Evolutionary conservation across 2,888 invertebrate genomes (phyloP).

Genomic region (Noctua comes): DNA sequence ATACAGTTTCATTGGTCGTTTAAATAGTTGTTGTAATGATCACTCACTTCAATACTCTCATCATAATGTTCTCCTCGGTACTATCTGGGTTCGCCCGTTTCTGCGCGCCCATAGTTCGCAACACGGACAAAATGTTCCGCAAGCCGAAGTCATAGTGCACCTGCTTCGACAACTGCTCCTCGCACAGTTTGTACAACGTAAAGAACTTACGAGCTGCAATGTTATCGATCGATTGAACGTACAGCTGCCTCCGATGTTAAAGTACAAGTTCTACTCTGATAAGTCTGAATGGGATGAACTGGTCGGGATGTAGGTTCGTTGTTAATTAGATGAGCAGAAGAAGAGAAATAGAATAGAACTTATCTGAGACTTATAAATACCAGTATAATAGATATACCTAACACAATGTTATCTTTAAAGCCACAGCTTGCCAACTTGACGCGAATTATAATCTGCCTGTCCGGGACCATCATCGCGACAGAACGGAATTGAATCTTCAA

Average conservation of each 20-base stretch:
- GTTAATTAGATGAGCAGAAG: not conserved
- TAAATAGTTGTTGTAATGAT: not conserved
- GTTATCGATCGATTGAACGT: not conserved
- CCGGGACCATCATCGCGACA: conserved; percentile 98
- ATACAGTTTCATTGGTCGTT: not conserved
- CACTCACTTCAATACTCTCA: conserved; percentile 94
- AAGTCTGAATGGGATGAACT: not conserved
- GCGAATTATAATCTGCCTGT: conserved; percentile 96
- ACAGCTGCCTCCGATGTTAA: not conserved
- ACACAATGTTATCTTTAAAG: conserved; percentile 95
- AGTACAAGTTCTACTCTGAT: not conserved
- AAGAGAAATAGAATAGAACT: no score
- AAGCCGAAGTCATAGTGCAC: conserved; percentile 97
- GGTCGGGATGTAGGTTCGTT: not conserved
- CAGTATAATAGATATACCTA: conserved; percentile 78
- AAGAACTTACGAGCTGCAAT: conserved; percentile 93
- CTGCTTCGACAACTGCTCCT: conserved; percentile 97
- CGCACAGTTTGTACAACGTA: conserved; percentile 96
- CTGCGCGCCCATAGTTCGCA: conserved; percentile 95
- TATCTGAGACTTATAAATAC: not conserved
- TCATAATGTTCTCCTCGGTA: conserved; percentile 97
- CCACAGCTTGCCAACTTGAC: conserved; percentile 97
- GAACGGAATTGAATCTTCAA: conserved; percentile 96
- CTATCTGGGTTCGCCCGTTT: conserved; percentile 94
- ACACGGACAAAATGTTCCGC: conserved; percentile 94